Percentiles rank a stretch among this genome's conserved stretches.
Conservation (phyloP, 1,140 invertebrate species). For the Euura lappo region DNA sequence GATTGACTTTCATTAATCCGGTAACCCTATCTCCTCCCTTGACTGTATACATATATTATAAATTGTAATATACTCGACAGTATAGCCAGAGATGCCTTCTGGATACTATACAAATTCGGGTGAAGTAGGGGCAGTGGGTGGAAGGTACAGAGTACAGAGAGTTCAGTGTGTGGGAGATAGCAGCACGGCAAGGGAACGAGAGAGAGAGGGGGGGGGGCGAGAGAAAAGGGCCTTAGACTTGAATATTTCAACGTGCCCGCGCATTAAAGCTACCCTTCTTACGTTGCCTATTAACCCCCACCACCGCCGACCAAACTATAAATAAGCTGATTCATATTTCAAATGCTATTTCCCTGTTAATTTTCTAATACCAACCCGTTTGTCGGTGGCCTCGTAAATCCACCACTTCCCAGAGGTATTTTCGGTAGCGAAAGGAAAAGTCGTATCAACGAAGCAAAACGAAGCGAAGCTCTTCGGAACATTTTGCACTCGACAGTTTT, state of each 20-base stretch:
- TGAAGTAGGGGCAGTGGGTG: no score
- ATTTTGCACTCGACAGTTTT: no score
- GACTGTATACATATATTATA: slow-evolving; percentile 49
- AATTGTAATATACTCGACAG: slow-evolving; percentile 55
- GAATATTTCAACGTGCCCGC: slow-evolving; percentile 57
- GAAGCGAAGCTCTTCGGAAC: no score
- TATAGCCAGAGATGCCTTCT: slow-evolving; percentile 46
- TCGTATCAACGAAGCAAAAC: background rate
- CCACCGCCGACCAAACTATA: slow-evolving; percentile 26
- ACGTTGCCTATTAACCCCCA: slow-evolving; percentile 57
- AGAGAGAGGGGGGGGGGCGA: background rate
- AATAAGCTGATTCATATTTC: slow-evolving; percentile 13
- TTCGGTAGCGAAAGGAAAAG: background rate
- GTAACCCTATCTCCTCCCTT: slow-evolving; percentile 50
- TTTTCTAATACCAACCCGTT: slow-evolving; percentile 14
- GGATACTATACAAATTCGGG: slow-evolving; percentile 47
- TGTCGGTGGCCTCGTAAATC: slow-evolving; percentile 4
- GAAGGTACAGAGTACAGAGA: no score
- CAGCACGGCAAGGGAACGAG: background rate
- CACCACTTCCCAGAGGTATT: background rate
- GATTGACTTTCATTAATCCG: slow-evolving; percentile 62
- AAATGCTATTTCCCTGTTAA: slow-evolving; percentile 19
- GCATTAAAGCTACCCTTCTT: slow-evolving; percentile 60
- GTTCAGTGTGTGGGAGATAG: slow-evolving; percentile 27
- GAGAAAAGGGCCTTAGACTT: slow-evolving; percentile 43